Percentiles rank a stretch among this genome's conserved stretches.
Evolutionary conservation across 2,888 invertebrate genomes (phyloP).

Genomic region (Dichetophora obliterata): DNA sequence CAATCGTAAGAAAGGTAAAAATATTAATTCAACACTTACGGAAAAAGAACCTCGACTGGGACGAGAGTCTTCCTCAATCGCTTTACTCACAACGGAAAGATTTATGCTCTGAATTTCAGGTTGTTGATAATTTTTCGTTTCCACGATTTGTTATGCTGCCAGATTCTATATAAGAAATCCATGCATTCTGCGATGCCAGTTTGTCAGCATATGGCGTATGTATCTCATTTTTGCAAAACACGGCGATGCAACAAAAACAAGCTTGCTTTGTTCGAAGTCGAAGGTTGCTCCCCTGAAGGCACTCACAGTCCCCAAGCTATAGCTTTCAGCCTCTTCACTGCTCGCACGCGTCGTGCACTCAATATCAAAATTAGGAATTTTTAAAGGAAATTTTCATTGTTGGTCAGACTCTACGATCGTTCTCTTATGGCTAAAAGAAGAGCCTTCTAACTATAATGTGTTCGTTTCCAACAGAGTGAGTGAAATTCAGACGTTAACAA

Average conservation of each 20-base stretch:
- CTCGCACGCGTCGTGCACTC: constrained; percentile 35
- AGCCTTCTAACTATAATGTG: neutral
- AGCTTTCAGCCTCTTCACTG: constrained; percentile 43
- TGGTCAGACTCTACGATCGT: constrained; percentile 30
- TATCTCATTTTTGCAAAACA: constrained; percentile 35
- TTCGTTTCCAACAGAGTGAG: neutral
- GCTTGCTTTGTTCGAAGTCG: constrained; percentile 37
- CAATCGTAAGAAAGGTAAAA: neutral
- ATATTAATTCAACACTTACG: constrained; percentile 19
- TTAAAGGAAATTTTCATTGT: constrained; percentile 7
- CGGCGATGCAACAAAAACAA: constrained; percentile 6
- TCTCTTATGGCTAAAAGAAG: constrained; percentile 30
- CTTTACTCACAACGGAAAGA: neutral
- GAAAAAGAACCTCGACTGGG: constrained; percentile 12
- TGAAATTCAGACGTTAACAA: neutral
- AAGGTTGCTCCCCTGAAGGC: constrained; percentile 44
- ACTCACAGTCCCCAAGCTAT: constrained; percentile 36
- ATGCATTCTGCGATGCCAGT: constrained; percentile 5
- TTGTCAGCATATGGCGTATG: neutral
- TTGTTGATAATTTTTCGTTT: neutral
- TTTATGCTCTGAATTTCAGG: neutral
- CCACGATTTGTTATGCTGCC: neutral
- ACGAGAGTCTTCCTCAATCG: neutral
- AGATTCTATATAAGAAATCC: neutral
- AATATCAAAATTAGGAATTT: constrained; percentile 30